Percentiles rank a stretch among this genome's conserved stretches.
phyloP scores from a whole-genome alignment of 2,888 invertebrate species.

The Phrixothrix hirtus region DNA sequence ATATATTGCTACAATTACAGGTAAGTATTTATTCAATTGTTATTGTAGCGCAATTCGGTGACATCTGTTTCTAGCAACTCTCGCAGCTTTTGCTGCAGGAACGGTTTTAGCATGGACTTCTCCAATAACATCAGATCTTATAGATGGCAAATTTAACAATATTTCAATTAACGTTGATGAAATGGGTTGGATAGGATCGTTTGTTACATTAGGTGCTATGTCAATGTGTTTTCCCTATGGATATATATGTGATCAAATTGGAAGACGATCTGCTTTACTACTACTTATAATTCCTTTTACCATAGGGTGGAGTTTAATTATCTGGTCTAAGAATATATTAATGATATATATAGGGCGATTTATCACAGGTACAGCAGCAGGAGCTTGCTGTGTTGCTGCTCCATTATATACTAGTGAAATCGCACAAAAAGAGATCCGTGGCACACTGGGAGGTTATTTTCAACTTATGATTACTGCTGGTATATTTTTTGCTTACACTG shows the following conservation, averaged over 20 bases:
- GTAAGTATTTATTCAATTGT: constrained; percentile 47
- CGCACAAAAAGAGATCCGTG: constrained; percentile 76
- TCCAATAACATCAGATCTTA: constrained; percentile 58
- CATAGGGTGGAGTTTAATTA: constrained; percentile 72
- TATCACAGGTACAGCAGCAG: constrained; percentile 72
- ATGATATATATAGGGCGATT: constrained; percentile 68
- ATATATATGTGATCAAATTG: constrained; percentile 66
- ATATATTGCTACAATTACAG: constrained; percentile 67
- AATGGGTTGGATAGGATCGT: constrained; percentile 70
- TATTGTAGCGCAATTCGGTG: neutral
- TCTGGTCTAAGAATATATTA: constrained; percentile 63
- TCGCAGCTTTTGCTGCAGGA: constrained; percentile 78
- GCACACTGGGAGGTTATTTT: constrained; percentile 82
- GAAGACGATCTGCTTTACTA: constrained; percentile 70
- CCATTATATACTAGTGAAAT: constrained; percentile 84
- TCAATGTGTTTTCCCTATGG: constrained; percentile 71
- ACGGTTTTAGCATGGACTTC: constrained; percentile 76
- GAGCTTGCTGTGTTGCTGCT: constrained; percentile 77
- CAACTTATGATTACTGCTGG: constrained; percentile 88
- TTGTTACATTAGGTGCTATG: constrained; percentile 71
- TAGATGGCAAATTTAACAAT: constrained; percentile 58
- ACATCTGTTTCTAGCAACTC: constrained; percentile 33
- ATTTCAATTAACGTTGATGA: constrained; percentile 58
- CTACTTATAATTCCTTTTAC: constrained; percentile 66
- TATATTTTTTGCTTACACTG: constrained; percentile 74